Conservation (phyloP, 2,113 vertebrate genomes). For the Vombatus ursinus region DNA sequence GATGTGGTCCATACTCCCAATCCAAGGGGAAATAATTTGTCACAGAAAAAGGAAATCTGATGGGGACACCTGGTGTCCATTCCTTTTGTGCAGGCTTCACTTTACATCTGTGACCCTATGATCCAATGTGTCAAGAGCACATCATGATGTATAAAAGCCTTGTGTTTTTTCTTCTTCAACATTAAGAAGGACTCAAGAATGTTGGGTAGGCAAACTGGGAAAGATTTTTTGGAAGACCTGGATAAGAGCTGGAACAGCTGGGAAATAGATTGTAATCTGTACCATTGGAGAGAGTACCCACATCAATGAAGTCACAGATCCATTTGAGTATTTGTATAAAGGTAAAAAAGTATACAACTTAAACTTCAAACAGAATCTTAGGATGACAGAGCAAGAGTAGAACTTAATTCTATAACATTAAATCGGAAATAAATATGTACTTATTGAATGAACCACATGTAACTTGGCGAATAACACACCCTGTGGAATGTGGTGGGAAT, state of each 20-base stretch:
- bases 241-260: background rate
- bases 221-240: background rate
- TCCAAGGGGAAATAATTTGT: background rate
- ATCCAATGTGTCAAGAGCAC: background rate
- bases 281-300: background rate
- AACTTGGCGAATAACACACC: background rate
- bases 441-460: background rate
- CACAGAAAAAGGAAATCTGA: background rate
- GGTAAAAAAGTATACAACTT: background rate
- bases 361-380: background rate
- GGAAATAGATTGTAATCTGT: background rate
- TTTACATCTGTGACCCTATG: background rate
- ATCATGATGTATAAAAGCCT: background rate
- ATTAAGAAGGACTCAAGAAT: background rate
- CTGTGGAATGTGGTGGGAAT: background rate
- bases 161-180: background rate
- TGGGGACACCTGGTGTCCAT: background rate
- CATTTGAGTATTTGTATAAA: background rate
- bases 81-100: background rate
- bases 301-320: background rate
- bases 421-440: background rate
- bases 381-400: background rate
- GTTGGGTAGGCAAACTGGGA: background rate
- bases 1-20: background rate
- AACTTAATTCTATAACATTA: conserved; percentile 14